phyloP scores from a whole-genome alignment of 2,113 vertebrate species.

The Bothrops jararaca region DNA sequence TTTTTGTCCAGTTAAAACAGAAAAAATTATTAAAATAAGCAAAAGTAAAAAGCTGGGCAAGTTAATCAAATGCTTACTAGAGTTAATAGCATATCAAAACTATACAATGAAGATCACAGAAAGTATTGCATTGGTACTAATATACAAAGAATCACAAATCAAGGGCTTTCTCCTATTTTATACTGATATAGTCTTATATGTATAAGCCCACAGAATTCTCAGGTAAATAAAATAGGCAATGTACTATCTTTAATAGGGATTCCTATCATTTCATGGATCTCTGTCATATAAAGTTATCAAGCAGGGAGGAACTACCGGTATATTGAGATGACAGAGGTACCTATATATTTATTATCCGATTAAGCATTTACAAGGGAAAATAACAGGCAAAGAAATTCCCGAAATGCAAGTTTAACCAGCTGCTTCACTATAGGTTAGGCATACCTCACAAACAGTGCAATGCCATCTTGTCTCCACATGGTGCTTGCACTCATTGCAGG shows the following conservation, averaged over 20 bases:
- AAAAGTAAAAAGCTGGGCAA: slow-evolving; percentile 16
- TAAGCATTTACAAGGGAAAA: not conserved
- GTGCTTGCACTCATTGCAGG: slow-evolving; percentile 97
- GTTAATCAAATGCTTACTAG: not conserved
- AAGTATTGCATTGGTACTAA: not conserved
- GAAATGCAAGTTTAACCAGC: not conserved
- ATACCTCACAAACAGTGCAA: slow-evolving; percentile 96
- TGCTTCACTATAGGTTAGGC: slow-evolving; percentile 29
- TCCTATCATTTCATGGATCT: not conserved
- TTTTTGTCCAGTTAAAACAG: not conserved
- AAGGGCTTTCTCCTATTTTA: not conserved
- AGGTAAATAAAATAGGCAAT: not conserved
- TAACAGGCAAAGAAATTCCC: not conserved
- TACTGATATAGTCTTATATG: not conserved
- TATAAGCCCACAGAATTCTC: fast-evolving
- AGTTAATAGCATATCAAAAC: not conserved
- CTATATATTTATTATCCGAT: not conserved
- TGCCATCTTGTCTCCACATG: slow-evolving; percentile 97
- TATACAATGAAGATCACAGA: not conserved
- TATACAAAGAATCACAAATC: not conserved
- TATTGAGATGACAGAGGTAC: not conserved
- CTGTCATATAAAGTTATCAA: not conserved
- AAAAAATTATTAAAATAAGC: not conserved
- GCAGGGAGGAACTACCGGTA: not conserved
- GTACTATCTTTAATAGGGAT: not conserved